These are phyloP conservation scores for Ancistrus triradiatus DNA, from an alignment of 2,113 vertebrate species.

Conservation along the genomic window DNA sequence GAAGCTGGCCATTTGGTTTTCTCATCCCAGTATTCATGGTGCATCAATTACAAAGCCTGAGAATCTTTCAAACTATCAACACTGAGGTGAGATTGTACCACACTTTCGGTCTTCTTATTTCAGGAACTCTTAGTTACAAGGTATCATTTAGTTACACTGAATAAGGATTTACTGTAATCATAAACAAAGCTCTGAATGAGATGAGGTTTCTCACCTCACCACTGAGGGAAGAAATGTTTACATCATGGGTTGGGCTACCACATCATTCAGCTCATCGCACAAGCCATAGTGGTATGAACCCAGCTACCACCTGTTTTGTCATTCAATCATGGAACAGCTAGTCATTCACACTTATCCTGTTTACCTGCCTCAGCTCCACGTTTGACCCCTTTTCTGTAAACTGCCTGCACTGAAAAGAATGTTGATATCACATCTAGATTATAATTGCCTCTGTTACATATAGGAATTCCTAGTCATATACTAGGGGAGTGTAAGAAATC, in stretches of 20 bases:
- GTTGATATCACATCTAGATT: no score
- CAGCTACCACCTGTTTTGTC: background rate
- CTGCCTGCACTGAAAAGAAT: background rate
- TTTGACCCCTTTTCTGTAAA: constrained; percentile 16
- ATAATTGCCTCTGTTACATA: no score
- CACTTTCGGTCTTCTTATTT: no score
- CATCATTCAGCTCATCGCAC: background rate
- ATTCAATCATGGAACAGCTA: constrained; percentile 17
- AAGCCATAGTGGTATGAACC: background rate
- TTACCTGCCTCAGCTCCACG: constrained; percentile 3
- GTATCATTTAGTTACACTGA: background rate
- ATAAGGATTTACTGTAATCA: background rate
- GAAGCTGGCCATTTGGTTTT: no score
- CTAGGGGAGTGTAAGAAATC: no score
- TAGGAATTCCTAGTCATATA: no score
- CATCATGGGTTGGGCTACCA: no score
- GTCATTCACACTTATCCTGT: constrained; percentile 6
- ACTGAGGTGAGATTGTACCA: no score
- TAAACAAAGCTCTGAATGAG: background rate
- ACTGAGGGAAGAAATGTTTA: no score
- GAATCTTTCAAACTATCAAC: no score
- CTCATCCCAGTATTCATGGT: no score
- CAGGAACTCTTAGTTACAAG: background rate
- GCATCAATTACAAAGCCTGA: no score
- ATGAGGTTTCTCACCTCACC: background rate